phyloP scores from a whole-genome alignment of 2,797 vertebrate genomes.

The Coluber constrictor region DNA sequence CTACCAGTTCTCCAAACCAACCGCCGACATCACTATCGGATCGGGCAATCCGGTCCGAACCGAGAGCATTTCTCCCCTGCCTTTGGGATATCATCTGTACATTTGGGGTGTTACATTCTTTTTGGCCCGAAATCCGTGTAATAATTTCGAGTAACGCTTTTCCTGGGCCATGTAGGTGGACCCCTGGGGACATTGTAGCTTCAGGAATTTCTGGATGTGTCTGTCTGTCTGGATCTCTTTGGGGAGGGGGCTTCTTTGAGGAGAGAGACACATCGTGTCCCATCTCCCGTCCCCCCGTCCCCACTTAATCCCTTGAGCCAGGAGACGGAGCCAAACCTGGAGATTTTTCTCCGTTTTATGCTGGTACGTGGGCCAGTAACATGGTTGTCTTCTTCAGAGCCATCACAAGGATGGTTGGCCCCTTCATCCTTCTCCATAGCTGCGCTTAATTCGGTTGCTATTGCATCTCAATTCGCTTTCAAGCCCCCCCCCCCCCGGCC shows the following conservation, averaged over 20 bases:
- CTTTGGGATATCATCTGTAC: no score
- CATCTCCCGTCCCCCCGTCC: no score
- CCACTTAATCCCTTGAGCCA: not conserved
- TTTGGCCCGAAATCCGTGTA: not conserved
- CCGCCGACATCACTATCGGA: rapidly evolving
- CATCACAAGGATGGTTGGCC: not conserved
- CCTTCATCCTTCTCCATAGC: not conserved
- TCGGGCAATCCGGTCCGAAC: no score
- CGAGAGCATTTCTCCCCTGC: no score
- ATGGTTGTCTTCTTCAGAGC: not conserved
- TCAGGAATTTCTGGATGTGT: not conserved
- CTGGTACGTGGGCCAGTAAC: not conserved
- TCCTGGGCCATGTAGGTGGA: not conserved
- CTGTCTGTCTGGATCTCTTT: not conserved
- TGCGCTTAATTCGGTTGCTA: rapidly evolving
- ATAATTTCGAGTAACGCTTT: not conserved
- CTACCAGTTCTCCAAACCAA: no score
- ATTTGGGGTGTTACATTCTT: not conserved
- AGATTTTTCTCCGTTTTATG: not conserved
- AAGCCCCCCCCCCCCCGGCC: not conserved
- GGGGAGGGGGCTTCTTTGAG: not conserved
- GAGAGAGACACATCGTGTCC: not conserved
- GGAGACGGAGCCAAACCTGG: not conserved
- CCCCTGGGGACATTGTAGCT: not conserved
- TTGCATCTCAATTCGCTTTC: not conserved